Base-by-base conservation (phyloP, 2,888 invertebrate species). In the Rhodophaea formosa region DNA sequence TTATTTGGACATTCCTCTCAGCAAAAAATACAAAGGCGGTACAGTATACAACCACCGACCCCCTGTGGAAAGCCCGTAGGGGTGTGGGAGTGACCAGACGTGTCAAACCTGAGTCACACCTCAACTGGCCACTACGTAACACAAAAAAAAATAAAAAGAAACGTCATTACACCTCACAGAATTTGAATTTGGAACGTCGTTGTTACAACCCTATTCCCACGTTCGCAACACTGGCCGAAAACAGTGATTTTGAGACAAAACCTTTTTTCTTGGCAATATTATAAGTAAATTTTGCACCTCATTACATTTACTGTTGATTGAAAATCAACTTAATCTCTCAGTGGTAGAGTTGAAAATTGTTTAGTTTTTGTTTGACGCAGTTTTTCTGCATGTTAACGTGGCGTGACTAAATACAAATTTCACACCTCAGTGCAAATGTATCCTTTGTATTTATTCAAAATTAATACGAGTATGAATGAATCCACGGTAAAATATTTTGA, bases 171-270 rank as follows among this genome's bases (percentile, higher is more conserved):
- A 39, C 12, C 39, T 39, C 46, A 46, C 16, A 17, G 17, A 17
- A 46, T 46, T 46, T 12, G 23, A 46, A 46, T 16, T 44, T 44
- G 8, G 10, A 44, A 44, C 6, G 8, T 44, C 46, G 16, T 17
- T 46, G 17, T 16, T 17, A 17, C 23, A 39, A 39, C 39, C 23
- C 17, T 46, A 43, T 53, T 53, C 53, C 53, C 53, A 53, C 53
- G 53, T 44, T 53, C 53, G 43, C 44, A 44, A 43, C 43, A 44
- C 53, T 30, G 30, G 53, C 44, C 53, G 43, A 43, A 53, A 53
- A 53, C 43, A 53, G 53, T 44, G 43, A 44, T 43, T 53, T 53
- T 53, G 53, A 53, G 53, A 53, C 43, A 53, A 53, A 53, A 53
- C 8, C 44, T 10, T 53, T 53, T 53, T 53, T 51, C 15, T 15